Conservation (phyloP, 1,140 invertebrate species). For the Alviniconcha marisindica region DNA sequence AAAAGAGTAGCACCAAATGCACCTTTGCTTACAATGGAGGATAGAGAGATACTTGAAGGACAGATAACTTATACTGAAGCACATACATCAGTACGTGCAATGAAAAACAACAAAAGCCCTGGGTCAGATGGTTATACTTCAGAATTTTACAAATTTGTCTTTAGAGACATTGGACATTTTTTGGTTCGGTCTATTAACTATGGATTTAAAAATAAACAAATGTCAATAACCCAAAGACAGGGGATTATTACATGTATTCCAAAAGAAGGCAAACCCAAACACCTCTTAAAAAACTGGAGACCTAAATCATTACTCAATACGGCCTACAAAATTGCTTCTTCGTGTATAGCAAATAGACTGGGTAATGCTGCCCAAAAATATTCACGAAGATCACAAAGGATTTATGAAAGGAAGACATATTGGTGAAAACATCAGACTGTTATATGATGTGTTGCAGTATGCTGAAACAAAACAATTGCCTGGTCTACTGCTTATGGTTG, state of each 20-base stretch:
- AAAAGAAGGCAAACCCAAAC: too few species aligned
- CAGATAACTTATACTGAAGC: background rate
- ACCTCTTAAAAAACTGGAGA: too few species aligned
- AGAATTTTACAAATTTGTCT: constrained; percentile 25
- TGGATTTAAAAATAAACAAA: background rate
- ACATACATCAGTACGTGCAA: background rate
- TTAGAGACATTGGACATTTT: background rate
- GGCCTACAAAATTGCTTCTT: constrained; percentile 25
- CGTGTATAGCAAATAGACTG: background rate
- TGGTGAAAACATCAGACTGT: background rate
- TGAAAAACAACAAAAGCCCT: constrained; percentile 31
- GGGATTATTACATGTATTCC: background rate
- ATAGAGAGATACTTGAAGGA: background rate
- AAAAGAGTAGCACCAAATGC: background rate
- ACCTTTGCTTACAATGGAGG: background rate
- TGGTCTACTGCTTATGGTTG: background rate
- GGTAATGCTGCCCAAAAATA: background rate
- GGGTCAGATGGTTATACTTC: constrained; percentile 22
- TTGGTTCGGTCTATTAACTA: background rate
- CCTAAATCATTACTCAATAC: too few species aligned
- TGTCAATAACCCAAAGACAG: background rate
- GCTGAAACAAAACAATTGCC: background rate
- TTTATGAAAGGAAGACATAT: constrained; percentile 18
- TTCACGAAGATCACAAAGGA: background rate
- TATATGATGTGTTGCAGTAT: background rate